A percentile compares a stretch with the other conserved stretches of the same genome.
These are phyloP conservation scores for Neogale vison DNA, from an alignment of 2,113 vertebrate genomes.

Conservation along the genomic window DNA sequence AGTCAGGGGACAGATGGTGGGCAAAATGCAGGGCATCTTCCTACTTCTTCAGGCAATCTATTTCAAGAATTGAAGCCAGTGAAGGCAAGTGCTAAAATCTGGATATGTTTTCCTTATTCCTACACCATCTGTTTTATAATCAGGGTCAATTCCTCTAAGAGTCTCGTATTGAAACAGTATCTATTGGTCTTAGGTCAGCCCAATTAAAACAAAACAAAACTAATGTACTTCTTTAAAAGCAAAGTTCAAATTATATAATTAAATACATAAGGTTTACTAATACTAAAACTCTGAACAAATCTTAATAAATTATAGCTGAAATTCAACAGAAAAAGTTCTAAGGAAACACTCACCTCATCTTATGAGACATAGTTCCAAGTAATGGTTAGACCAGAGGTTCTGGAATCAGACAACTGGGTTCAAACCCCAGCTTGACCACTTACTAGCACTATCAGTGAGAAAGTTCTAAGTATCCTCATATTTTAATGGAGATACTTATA, in stretches of 20 bases:
- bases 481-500: not conserved
- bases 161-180: not conserved
- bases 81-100: conserved; percentile 46
- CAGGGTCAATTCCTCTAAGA: conserved; percentile 42
- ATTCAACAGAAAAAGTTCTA: conserved; percentile 24
- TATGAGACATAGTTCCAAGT: not conserved
- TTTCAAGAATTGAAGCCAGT: conserved; percentile 41
- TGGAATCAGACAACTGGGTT: not conserved
- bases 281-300: conserved; percentile 28
- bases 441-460: not conserved
- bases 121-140: conserved; percentile 25
- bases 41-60: not conserved
- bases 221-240: conserved; percentile 30
- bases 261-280: not conserved
- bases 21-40: conserved; percentile 37
- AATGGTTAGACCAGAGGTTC: not conserved
- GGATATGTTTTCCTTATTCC: conserved; percentile 2
- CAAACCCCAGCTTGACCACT: conserved; percentile 1
- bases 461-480: not conserved
- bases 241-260: conserved; percentile 1
- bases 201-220: not conserved
- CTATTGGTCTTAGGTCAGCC: conserved; percentile 2
- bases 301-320: not conserved
- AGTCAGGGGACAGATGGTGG: not conserved
- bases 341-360: not conserved